phyloP scores from a whole-genome alignment of 2,113 vertebrate genomes.

The human (Homo sapiens) region GRCh38 chr18:39477001-39477500 shows the following conservation, averaged over 20 bases:
- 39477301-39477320: too few relatives aligned
- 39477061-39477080: background rate
- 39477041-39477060: background rate
- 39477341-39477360: too few relatives aligned
- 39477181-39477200: too few relatives aligned
- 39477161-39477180: too few relatives aligned
- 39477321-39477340: too few relatives aligned
- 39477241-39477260: too few relatives aligned
- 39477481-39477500: background rate
- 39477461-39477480: background rate
- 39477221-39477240: too few relatives aligned
- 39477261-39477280: too few relatives aligned
- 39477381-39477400: background rate
- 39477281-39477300: too few relatives aligned
- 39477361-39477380: too few relatives aligned
- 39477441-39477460: background rate
- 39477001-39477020: background rate
- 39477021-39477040: background rate
- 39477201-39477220: accelerated
- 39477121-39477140: background rate
- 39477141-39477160: background rate
- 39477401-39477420: background rate
- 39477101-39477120: background rate
- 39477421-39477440: background rate
- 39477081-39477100: background rate